Evolutionary conservation across 2,888 invertebrate genomes (phyloP), one percentile per base, ranked within the genome.

Genomic region (Blastobasis adustella): DNA sequence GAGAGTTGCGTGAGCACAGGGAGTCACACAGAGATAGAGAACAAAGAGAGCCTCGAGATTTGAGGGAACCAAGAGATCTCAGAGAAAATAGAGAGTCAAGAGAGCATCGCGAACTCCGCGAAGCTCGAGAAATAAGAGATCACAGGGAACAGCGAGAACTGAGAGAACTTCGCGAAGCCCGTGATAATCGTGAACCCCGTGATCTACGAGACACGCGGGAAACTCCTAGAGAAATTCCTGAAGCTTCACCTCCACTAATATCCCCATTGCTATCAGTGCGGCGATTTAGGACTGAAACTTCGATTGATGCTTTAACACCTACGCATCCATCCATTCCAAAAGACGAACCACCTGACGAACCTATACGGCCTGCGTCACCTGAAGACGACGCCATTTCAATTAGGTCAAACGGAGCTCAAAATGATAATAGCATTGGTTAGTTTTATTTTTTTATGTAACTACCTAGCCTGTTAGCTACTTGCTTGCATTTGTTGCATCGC

Each of bases 381-480:
- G 91, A 91, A 75, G 91, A 90, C 59, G 90, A 91, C 63, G 78
- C 89, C 49, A 88, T 90, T 59, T 91, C 91, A 59, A 71, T 89
- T 65, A 79, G 89, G 70, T 89, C 89, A 47, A 89, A 89, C 65
- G 89, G 89, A 58, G 85, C 88, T 58, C 87, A 82, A 71, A 90
- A 87, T 71, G 92, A 91, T 66, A 72, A 65, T 58, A 71, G 55
- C 59, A 82, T 91, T 70, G 91, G 91, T 82, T 75, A 64, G 80
- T 47, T 37, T 50, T 45, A 45, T 49, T 39, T 47, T n/a, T n/a
- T 8, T 4, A 43, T 10, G 36, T 10, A 6, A 39, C 41, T 45
- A 40, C 6, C 40, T 40, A 40, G 40, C 40, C n/a, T 40, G 8
- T 40, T 40, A 8, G 6, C 40, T 40, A 40, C 8, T 6, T 40